These are phyloP conservation scores for Xiphophorus maculatus DNA, from an alignment of 2,113 vertebrate species.

Conservation along the genomic window DNA sequence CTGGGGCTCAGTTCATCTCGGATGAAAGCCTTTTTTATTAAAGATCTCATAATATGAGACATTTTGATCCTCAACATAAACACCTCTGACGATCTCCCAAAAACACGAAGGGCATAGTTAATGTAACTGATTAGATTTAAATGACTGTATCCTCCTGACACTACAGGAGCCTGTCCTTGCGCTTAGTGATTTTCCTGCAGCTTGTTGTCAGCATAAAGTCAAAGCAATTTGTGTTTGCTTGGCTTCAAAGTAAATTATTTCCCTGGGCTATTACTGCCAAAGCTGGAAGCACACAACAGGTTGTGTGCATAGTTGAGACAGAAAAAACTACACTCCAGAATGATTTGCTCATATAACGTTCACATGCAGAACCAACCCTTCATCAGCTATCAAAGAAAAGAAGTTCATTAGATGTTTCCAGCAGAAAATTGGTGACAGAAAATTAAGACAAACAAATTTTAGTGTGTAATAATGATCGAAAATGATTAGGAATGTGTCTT, in stretches of 20 bases:
- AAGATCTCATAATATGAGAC: neutral
- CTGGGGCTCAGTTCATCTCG: neutral
- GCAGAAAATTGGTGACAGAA: neutral
- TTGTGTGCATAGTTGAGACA: conserved; percentile 17
- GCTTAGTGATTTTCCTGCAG: conserved; percentile 41
- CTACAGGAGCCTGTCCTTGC: conserved; percentile 48
- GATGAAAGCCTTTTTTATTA: neutral
- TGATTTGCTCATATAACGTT: neutral
- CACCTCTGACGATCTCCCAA: neutral
- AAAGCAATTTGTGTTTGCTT: conserved; percentile 64
- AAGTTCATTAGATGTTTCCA: neutral
- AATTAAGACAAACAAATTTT: neutral
- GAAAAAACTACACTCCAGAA: conserved; percentile 6
- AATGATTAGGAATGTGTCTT: neutral
- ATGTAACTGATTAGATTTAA: conserved; percentile 60
- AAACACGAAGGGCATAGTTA: conserved; percentile 29
- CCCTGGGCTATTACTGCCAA: conserved; percentile 44
- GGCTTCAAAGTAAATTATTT: conserved; percentile 64
- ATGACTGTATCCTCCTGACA: conserved; percentile 59
- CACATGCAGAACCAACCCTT: neutral
- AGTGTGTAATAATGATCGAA: neutral
- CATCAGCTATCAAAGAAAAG: neutral
- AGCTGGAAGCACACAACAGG: conserved; percentile 41
- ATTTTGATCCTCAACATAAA: conserved; percentile 7
- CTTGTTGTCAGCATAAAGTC: conserved; percentile 61